Evolutionary conservation across 2,113 vertebrate species (phyloP).

Genomic region (Formicarius rufipectus): DNA sequence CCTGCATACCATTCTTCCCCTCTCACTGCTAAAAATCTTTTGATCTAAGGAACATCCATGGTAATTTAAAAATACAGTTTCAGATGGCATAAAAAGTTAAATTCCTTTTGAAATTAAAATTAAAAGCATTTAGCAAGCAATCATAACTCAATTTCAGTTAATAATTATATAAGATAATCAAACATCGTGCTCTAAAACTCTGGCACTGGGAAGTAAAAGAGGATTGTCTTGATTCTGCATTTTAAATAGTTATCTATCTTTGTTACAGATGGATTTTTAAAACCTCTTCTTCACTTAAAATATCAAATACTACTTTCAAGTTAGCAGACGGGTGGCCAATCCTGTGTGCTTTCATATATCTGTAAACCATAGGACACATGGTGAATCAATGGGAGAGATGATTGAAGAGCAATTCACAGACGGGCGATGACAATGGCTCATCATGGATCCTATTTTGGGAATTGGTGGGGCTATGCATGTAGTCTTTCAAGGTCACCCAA

Average conservation of each 20-base stretch:
- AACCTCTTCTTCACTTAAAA: neutral
- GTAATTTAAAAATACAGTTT: slow-evolving; percentile 1
- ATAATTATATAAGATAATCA: slow-evolving; percentile 20
- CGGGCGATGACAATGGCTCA: slow-evolving; percentile 31
- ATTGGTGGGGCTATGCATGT: neutral
- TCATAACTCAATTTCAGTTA: slow-evolving; percentile 18
- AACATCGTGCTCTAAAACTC: neutral
- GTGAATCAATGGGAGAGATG: slow-evolving; percentile 57
- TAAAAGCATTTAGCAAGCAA: slow-evolving; percentile 16
- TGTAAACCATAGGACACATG: slow-evolving; percentile 44
- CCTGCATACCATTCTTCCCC: neutral
- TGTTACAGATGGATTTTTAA: slow-evolving; percentile 22
- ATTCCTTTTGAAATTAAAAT: slow-evolving; percentile 30
- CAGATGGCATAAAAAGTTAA: neutral
- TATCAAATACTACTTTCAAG: slow-evolving; percentile 8
- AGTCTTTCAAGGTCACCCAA: slow-evolving; percentile 41
- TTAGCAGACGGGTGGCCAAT: neutral
- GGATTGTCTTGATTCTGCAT: neutral
- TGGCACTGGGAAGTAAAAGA: neutral
- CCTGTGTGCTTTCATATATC: neutral
- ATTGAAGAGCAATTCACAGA: slow-evolving; percentile 53
- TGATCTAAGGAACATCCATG: neutral
- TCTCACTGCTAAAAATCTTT: neutral
- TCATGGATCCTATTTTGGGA: slow-evolving; percentile 48
- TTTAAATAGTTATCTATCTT: slow-evolving; percentile 19